Base-by-base conservation (phyloP, 2,797 vertebrate species). In the Poecile montanus region DNA sequence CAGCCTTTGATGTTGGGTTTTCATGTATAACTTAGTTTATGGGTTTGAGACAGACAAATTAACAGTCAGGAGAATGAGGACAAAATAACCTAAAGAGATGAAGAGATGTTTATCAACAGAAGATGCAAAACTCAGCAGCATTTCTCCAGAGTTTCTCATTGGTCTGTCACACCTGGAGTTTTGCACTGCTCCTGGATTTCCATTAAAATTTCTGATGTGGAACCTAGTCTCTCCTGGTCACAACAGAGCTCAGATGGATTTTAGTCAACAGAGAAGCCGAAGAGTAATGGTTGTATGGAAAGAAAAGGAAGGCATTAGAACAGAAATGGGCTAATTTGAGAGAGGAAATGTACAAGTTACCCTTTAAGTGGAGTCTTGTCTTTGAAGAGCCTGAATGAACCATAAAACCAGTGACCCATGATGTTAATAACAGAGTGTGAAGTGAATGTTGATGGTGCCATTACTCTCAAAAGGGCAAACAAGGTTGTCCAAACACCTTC, bases 271-370 rank as follows among this genome's bases (percentile, higher is more conserved):
- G 27, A 88, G 56, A 85, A 77, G 45, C 27, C 3, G 4, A 76
- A 51, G 20, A 83, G n/a, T 40, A 45, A 94, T 38, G 25, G 32
- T 16, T 63, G 36, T 42, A 26, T 65, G 51, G 65, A 30, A 44
- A 75, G 34, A 32, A 67, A 57, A 74, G 23, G 30, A 73, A 81
- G 72, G 68, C 92, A 94, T 94, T 96, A 74, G 71, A 92, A 71
- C 60, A 95, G 51, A 95, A 97, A 88, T 58, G 32, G 25, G 62
- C 77, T 88, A 93, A 91, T 94, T 94, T 67, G 72, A 47, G 56
- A 85, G 87, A 76, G 85, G 94, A 97, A 98, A 96, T 89, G 74
- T 47, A 57, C 73, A 61, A 88, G 96, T 98, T 98, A 97, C 70
- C 95, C 84, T 97, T 98, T 97, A 98, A 97, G 94, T 87, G 65